A percentile compares a stretch with the other conserved stretches of the same genome.
Evolutionary conservation across 92 coral and sea anemone genomes (phyloP).

Genomic region (Zoanthus gigantus): DNA sequence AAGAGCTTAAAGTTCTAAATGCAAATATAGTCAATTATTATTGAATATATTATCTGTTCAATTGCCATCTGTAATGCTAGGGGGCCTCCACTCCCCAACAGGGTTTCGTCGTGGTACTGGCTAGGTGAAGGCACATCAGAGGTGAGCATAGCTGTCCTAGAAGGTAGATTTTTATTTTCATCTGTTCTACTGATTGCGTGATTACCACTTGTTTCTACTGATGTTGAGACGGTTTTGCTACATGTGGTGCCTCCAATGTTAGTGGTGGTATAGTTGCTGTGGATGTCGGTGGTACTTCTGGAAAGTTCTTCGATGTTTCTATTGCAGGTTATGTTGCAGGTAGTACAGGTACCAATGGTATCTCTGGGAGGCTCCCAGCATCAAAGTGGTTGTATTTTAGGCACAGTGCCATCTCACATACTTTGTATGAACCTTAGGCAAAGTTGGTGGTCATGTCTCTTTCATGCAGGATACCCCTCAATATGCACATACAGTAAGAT

Average conservation of each 20-base stretch:
- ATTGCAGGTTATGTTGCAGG: not conserved
- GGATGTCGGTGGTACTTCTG: not conserved
- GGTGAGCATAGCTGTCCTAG: not conserved
- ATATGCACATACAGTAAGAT: conserved; percentile 41
- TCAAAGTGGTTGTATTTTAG: conserved; percentile 6
- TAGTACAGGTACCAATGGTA: not conserved
- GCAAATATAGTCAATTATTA: too few species aligned
- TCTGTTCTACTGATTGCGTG: not conserved
- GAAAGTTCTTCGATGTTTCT: not conserved
- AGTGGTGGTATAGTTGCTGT: not conserved
- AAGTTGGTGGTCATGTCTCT: conserved; percentile 55
- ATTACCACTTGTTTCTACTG: not conserved
- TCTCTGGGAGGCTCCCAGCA: not conserved
- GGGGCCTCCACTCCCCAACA: not conserved
- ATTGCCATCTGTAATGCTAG: too few species aligned
- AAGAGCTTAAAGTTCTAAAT: not conserved
- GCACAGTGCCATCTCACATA: conserved; percentile 24
- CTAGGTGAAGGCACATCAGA: not conserved
- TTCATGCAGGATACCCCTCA: conserved; percentile 47
- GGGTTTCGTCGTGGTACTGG: not conserved
- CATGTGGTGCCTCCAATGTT: not conserved
- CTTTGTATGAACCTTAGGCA: conserved; percentile 39
- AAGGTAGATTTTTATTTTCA: not conserved
- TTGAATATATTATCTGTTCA: too few species aligned
- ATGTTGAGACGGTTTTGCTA: not conserved